Conservation (phyloP, 2,888 invertebrate genomes). For the Clivina fossor region DNA sequence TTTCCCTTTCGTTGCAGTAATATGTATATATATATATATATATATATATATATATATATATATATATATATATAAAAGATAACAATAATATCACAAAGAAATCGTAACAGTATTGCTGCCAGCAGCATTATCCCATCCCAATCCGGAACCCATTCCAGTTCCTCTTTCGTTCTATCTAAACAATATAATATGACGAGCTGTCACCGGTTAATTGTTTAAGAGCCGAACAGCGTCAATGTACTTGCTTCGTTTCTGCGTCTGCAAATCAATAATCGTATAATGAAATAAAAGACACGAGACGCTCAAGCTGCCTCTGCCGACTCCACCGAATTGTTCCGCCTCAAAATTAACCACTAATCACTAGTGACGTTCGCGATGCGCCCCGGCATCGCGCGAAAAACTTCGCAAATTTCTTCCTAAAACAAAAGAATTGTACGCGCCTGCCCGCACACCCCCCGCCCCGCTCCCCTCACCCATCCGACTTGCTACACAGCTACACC, state of each 20-base stretch:
- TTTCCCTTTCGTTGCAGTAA: too few relatives aligned
- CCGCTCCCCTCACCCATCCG: background rate
- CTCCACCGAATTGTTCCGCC: too few relatives aligned
- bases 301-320: conserved; percentile 26
- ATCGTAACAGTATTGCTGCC: background rate
- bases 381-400: too few relatives aligned
- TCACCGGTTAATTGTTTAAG: conserved; percentile 52
- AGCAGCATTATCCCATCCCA: too few relatives aligned
- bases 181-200: conserved; percentile 23
- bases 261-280: conserved; percentile 48
- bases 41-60: too few relatives aligned
- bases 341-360: conserved; percentile 52
- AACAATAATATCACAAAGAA: conserved; percentile 6
- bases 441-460: background rate
- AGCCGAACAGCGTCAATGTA: conserved; percentile 47
- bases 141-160: too few relatives aligned
- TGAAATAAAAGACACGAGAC: conserved; percentile 37
- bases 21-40: too few relatives aligned
- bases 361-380: conserved; percentile 45
- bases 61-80: background rate
- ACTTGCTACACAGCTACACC: background rate
- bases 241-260: conserved; percentile 47
- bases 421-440: too few relatives aligned
- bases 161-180: too few relatives aligned
- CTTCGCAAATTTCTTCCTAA: too few relatives aligned